Evolutionary conservation across 1,140 invertebrate species (phyloP).

Genomic region (Lerema accius): DNA sequence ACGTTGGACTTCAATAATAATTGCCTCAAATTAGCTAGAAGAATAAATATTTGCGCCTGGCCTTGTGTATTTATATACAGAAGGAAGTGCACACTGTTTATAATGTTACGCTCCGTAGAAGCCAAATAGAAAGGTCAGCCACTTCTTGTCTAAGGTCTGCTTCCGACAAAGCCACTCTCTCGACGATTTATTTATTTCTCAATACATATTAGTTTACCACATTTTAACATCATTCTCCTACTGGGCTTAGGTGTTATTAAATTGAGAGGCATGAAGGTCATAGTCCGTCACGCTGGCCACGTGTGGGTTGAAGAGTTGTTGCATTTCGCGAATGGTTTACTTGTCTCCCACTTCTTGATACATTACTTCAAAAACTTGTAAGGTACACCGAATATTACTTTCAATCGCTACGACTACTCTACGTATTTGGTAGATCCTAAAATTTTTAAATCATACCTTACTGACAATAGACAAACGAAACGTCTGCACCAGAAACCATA

Average conservation of each 20-base stretch:
- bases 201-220: neutral
- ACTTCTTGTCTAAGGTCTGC: slow-evolving; percentile 34
- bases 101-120: slow-evolving; percentile 42
- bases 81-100: slow-evolving; percentile 47
- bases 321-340: neutral
- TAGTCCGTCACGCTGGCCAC: neutral
- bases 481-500: too few species aligned
- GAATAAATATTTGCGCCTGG: slow-evolving; percentile 34
- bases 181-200: neutral
- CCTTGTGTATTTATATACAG: slow-evolving; percentile 37
- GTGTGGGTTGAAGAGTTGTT: neutral
- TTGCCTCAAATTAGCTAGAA: slow-evolving; percentile 40
- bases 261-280: neutral
- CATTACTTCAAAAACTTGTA: too few species aligned
- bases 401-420: too few species aligned
- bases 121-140: slow-evolving; percentile 49
- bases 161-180: slow-evolving; percentile 40
- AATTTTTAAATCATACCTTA: too few species aligned
- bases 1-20: slow-evolving; percentile 1
- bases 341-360: too few species aligned
- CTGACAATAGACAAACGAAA: too few species aligned
- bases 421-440: too few species aligned
- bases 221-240: neutral
- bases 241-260: neutral
- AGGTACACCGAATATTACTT: too few species aligned